Base-by-base conservation (phyloP, 2,888 invertebrate genomes). In the Alloplasta piceator region DNA sequence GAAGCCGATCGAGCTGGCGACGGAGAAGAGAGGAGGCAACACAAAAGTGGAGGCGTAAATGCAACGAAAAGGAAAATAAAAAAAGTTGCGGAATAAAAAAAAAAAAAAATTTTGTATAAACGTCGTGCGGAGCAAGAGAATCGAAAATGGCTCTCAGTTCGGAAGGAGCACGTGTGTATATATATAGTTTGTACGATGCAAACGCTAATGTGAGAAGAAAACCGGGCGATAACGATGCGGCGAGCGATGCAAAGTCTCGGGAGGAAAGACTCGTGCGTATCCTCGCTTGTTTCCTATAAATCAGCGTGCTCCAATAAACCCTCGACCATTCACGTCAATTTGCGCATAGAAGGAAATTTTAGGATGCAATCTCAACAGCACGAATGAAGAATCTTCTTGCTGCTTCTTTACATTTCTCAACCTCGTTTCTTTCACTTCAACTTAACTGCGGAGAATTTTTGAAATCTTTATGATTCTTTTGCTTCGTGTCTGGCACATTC, bases 161-260 rank as follows among this genome's bases (percentile, higher is more conserved):
- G 73, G 52, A 46, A 16, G 63, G 55, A 12, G 26, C 52, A 60
- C 67, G 61, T 64, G 67, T 64, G 55, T 66, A 66, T 73, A 67
- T 66, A 52, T 60, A 55, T 64, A 60, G 38, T 10, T 12, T 9
- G n/a, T 14, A 41, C 61, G 61, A 61, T 43, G 39, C 67, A 60
- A 10, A 55, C 75, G 52, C 75, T 76, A 76, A 76, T 76, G 75
- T 68, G 68, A 68, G 75, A 76, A 76, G 68, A 68, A 68, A 50
- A 56, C 52, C 14, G 61, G 50, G 61, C 67, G 67, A 76, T 76
- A 76, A 76, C 60, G 66, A 50, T 55, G 38, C 58, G 26, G 38
- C 46, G n/a, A 68, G 75, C 75, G 73, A 81, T 73, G 63, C 77
- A 63, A 81, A 68, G 74, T 76, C 80, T 67, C 78, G 77, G 50